Conservation (phyloP, 2,888 invertebrate genomes). For the Machimus atricapillus region DNA sequence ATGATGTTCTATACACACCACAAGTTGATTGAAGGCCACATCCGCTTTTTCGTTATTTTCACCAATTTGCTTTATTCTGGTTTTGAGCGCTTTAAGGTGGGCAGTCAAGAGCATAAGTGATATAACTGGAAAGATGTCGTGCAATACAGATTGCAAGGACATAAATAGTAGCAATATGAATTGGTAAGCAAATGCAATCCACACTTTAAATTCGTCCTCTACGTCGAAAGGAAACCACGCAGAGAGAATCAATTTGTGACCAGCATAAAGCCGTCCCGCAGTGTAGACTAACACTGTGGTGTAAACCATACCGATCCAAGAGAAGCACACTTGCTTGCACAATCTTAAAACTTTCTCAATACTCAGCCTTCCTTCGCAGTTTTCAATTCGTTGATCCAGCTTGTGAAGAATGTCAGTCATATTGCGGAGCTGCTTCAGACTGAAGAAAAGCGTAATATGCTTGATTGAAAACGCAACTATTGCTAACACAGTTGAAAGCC, state of each 20-base stretch:
- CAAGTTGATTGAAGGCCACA: background rate
- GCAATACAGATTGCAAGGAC: background rate
- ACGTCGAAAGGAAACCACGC: background rate
- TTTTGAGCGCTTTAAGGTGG: background rate
- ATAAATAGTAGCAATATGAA: background rate
- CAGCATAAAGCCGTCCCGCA: background rate
- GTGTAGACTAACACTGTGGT: background rate
- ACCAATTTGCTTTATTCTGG: background rate
- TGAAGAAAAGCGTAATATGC: background rate
- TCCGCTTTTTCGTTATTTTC: background rate
- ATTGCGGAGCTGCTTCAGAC: background rate
- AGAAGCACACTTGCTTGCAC: background rate
- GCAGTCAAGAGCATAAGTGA: background rate
- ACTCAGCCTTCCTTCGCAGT: background rate
- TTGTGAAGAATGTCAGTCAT: background rate
- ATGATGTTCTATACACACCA: background rate
- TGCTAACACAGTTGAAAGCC: background rate
- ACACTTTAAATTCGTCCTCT: background rate
- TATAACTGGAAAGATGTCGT: background rate
- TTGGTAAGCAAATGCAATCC: background rate
- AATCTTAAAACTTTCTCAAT: background rate
- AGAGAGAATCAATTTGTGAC: background rate
- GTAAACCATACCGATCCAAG: background rate
- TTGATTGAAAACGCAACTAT: background rate
- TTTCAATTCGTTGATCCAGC: background rate